These are phyloP conservation scores for Sakesphorus luctuosus DNA, from an alignment of 2,113 vertebrate species.

Conservation along the genomic window DNA sequence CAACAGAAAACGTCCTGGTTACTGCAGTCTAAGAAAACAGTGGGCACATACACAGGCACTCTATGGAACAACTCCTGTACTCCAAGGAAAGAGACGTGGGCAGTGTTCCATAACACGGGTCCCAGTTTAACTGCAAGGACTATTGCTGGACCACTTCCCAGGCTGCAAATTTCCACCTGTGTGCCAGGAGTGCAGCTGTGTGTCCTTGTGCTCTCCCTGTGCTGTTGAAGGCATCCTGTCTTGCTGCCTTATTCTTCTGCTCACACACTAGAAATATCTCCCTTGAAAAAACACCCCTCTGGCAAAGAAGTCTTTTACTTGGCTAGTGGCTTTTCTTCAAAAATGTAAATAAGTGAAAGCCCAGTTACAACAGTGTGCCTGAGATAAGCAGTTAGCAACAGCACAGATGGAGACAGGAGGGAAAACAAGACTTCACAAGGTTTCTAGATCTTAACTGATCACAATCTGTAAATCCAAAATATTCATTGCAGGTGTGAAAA, in stretches of 20 bases:
- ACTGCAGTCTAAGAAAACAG: not conserved
- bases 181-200: rapidly evolving
- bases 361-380: not conserved
- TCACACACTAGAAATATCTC: not conserved
- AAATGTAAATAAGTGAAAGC: not conserved
- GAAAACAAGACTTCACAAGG: not conserved
- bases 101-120: rapidly evolving
- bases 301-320: not conserved
- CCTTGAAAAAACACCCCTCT: not conserved
- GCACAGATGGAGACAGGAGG: not conserved
- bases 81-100: not conserved
- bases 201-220: not conserved
- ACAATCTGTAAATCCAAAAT: not conserved
- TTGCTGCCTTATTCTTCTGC: not conserved
- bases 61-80: not conserved
- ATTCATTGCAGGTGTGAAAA: not conserved
- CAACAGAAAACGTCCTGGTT: not conserved
- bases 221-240: not conserved
- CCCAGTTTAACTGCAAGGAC: not conserved
- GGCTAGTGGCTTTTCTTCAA: not conserved
- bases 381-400: not conserved
- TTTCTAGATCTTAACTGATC: not conserved
- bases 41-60: too few relatives aligned
- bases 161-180: not conserved
- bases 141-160: not conserved